Conservation (phyloP, 1,140 invertebrate species). For the Aplysia californica region DNA sequence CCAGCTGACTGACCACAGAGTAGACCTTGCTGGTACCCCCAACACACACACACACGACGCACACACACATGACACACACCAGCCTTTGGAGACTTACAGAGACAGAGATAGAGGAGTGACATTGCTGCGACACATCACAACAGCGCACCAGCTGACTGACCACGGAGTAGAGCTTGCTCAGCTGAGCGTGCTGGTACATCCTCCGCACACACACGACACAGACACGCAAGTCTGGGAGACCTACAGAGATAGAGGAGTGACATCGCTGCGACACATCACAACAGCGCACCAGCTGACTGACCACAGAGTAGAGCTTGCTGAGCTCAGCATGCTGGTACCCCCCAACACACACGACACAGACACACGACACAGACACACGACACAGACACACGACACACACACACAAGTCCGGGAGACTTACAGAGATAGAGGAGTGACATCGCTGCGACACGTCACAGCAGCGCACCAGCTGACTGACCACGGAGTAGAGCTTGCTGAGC, state of each 20-base stretch:
- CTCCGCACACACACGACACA: no score
- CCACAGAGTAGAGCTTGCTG: slow-evolving; percentile 93
- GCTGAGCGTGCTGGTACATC: slow-evolving; percentile 95
- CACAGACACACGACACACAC: no score
- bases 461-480: slow-evolving; percentile 89
- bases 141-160: slow-evolving; percentile 91
- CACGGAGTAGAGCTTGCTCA: slow-evolving; percentile 93
- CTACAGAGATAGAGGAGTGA: slow-evolving; percentile 75
- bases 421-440: slow-evolving; percentile 76
- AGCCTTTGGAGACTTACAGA: no score
- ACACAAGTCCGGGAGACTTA: no score
- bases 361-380: no score
- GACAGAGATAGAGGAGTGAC: slow-evolving; percentile 76
- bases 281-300: slow-evolving; percentile 90
- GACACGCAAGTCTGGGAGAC: no score
- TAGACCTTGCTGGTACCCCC: no score
- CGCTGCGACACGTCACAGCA: slow-evolving; percentile 91
- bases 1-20: slow-evolving; percentile 90
- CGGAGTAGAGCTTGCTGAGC: slow-evolving; percentile 92
- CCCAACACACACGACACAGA: no score
- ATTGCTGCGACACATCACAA: slow-evolving; percentile 88
- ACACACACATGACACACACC: no score
- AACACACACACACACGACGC: no score
- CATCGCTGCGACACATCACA: slow-evolving; percentile 89
- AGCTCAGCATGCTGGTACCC: slow-evolving; percentile 96